Conservation (phyloP, 1,140 invertebrate genomes). For the Tenebrio molitor region DNA sequence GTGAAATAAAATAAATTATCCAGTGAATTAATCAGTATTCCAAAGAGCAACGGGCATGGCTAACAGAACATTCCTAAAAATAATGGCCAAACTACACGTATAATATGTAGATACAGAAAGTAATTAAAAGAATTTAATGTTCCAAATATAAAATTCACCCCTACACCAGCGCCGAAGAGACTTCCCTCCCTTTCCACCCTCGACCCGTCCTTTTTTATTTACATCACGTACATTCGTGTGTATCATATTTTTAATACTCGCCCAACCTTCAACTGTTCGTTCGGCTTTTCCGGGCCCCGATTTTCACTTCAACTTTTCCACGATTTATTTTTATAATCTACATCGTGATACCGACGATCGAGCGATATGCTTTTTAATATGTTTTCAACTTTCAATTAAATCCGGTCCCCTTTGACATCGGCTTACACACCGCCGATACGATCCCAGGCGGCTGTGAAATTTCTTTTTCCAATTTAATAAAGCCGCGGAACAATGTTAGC, state of each 20-base stretch:
- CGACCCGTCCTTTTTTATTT: constrained; percentile 52
- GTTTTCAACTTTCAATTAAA: constrained; percentile 58
- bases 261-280: constrained; percentile 1
- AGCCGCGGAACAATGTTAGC: constrained; percentile 57
- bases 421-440: constrained; percentile 53
- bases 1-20: constrained; percentile 61
- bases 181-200: constrained; percentile 1
- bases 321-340: constrained; percentile 3
- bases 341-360: background rate
- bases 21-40: constrained; percentile 62
- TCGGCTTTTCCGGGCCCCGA: background rate
- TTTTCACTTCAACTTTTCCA: background rate
- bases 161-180: constrained; percentile 38
- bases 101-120: constrained; percentile 64
- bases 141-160: constrained; percentile 63
- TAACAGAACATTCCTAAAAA: constrained; percentile 61
- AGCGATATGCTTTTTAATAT: constrained; percentile 52
- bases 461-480: constrained; percentile 60
- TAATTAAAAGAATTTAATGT: constrained; percentile 65
- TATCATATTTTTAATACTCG: constrained; percentile 39
- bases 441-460: constrained; percentile 53
- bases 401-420: constrained; percentile 55
- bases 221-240: constrained; percentile 37
- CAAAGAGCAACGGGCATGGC: constrained; percentile 51
- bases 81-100: constrained; percentile 63